Conservation (phyloP, 2,888 invertebrate genomes). For the Spilosoma lubricipeda region DNA sequence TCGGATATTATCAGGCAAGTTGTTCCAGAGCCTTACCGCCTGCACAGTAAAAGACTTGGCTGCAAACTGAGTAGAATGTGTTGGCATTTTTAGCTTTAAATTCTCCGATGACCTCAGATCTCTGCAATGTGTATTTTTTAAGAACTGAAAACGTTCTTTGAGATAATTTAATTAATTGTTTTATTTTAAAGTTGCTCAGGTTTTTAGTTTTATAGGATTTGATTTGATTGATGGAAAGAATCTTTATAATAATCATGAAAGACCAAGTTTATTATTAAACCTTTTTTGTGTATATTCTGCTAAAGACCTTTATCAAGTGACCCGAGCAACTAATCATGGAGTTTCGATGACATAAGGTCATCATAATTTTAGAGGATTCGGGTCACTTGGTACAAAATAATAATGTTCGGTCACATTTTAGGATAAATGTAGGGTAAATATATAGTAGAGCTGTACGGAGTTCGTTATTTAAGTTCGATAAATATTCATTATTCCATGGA, state of each 20-base stretch:
- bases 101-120: too few relatives aligned
- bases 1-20: too few relatives aligned
- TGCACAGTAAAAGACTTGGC: too few relatives aligned
- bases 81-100: too few relatives aligned
- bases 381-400: background rate
- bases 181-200: too few relatives aligned
- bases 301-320: background rate
- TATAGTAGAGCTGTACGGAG: background rate
- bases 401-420: background rate
- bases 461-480: background rate
- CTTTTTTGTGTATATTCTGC: background rate
- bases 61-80: too few relatives aligned
- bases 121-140: too few relatives aligned
- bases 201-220: too few relatives aligned
- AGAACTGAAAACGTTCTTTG: too few relatives aligned
- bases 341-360: background rate
- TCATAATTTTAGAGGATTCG: background rate
- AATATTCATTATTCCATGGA: constrained; percentile 9
- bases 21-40: too few relatives aligned
- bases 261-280: background rate
- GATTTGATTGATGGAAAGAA: background rate
- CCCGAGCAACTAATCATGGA: background rate
- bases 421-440: background rate
- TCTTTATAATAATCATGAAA: too few relatives aligned
- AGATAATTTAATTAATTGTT: too few relatives aligned